Evolutionary conservation across 2,113 vertebrate species (phyloP).

Genomic region (Marcusenius ussheri): DNA sequence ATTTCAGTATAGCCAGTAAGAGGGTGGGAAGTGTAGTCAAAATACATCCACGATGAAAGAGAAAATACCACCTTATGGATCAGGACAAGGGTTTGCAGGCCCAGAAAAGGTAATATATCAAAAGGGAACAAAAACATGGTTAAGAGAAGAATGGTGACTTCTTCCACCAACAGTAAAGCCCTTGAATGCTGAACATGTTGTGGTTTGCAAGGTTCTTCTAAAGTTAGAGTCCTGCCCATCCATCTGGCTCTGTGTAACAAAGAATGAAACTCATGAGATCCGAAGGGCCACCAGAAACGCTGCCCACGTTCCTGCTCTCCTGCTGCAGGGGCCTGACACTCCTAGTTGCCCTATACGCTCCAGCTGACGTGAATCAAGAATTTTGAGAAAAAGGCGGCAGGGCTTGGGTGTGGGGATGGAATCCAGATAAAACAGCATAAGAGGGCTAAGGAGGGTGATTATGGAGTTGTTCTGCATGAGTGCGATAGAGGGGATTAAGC

Average conservation of each 20-base stretch:
- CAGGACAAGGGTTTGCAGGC: not conserved
- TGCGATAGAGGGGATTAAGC: constrained; percentile 5
- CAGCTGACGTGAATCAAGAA: not conserved
- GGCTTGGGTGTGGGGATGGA: not conserved
- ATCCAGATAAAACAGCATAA: not conserved
- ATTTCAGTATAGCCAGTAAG: not conserved
- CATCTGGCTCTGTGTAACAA: not conserved
- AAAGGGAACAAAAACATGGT: not conserved
- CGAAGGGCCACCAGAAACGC: not conserved
- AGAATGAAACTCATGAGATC: not conserved
- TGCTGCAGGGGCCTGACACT: too few relatives aligned
- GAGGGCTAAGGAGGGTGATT: constrained; percentile 17
- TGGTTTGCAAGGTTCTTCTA: not conserved
- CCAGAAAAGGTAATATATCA: not conserved
- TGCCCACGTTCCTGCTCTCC: not conserved
- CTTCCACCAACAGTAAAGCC: not conserved
- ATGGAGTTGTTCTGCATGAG: not conserved
- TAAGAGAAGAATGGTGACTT: not conserved
- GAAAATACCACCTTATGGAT: not conserved
- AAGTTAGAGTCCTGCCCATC: too few relatives aligned
- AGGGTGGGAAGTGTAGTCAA: not conserved
- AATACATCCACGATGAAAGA: not conserved
- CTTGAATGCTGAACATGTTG: not conserved
- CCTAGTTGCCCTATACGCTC: not conserved
- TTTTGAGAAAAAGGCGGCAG: not conserved